phyloP scores from a whole-genome alignment of 1,140 invertebrate species.

The Solenopsis fugax region DNA sequence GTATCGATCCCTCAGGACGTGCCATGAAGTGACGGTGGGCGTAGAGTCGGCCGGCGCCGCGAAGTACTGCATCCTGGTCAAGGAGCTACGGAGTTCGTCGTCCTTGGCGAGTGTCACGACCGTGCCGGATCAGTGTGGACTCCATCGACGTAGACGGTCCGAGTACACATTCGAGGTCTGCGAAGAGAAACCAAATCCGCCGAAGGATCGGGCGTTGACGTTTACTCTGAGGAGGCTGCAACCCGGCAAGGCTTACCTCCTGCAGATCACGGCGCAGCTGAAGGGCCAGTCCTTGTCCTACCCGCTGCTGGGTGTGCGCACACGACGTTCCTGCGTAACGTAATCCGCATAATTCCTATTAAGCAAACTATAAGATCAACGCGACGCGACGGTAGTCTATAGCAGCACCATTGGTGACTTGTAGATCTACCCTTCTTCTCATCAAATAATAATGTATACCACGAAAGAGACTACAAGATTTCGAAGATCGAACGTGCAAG shows the following conservation, averaged over 20 bases:
- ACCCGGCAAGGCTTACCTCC: slow-evolving; percentile 80
- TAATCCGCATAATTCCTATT: slow-evolving; percentile 40
- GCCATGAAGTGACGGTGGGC: slow-evolving; percentile 81
- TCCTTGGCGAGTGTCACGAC: slow-evolving; percentile 72
- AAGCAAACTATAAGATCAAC: slow-evolving; percentile 41
- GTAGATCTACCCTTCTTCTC: not conserved
- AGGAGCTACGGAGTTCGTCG: slow-evolving; percentile 75
- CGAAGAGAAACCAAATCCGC: slow-evolving; percentile 77
- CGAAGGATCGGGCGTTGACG: slow-evolving; percentile 77
- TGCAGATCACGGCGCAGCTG: slow-evolving; percentile 81
- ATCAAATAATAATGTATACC: slow-evolving; percentile 16
- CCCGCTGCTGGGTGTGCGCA: slow-evolving; percentile 79
- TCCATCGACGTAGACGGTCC: slow-evolving; percentile 80
- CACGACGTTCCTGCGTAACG: slow-evolving; percentile 73
- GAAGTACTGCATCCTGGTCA: slow-evolving; percentile 82
- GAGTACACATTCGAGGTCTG: slow-evolving; percentile 80
- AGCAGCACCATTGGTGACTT: slow-evolving; percentile 6
- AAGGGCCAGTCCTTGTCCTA: slow-evolving; percentile 81
- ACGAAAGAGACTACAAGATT: not conserved
- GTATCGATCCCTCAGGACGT: slow-evolving; percentile 80
- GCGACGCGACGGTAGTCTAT: slow-evolving; percentile 10
- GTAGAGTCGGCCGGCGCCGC: slow-evolving; percentile 81
- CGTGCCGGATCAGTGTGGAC: slow-evolving; percentile 80
- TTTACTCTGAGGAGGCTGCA: slow-evolving; percentile 80
- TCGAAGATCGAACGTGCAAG: not conserved